Evolutionary conservation across 53 echinoderm and acorn worm genomes (phyloP).

Genomic region (Pentamera pediparva): DNA sequence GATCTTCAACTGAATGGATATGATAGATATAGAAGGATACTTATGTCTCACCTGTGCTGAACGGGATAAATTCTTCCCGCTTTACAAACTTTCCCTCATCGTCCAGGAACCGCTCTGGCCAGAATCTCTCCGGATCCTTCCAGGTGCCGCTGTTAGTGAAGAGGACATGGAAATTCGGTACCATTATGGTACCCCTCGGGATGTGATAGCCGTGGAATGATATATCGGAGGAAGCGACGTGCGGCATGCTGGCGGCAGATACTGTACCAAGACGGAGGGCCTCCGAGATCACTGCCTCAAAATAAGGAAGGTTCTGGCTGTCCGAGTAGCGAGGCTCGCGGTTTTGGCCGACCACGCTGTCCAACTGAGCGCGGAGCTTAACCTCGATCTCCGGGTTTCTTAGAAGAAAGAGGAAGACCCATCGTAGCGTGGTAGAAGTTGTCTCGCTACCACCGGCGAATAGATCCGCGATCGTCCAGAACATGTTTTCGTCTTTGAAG

Average conservation of each 20-base stretch:
- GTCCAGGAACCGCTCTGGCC: conserved; percentile 20
- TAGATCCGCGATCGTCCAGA: conserved; percentile 10
- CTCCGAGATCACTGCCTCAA: conserved; percentile 16
- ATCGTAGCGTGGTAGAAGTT: conserved; percentile 2
- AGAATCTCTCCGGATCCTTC: not conserved
- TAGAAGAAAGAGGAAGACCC: not conserved
- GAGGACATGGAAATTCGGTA: not conserved
- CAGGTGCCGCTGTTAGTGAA: not conserved
- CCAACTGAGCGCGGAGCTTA: not conserved
- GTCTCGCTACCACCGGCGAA: conserved; percentile 18
- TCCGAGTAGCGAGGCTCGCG: conserved; percentile 10
- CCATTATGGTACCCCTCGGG: not conserved
- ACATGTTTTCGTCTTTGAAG: conserved; percentile 14
- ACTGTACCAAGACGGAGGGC: conserved; percentile 17
- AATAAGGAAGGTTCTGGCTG: not conserved
- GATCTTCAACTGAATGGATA: no score
- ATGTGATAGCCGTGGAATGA: not conserved
- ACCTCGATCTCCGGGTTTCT: not conserved
- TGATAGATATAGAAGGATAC: no score
- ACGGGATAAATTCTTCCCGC: conserved; percentile 11
- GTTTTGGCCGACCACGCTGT: conserved; percentile 3
- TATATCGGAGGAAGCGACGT: not conserved
- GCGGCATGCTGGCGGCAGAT: not conserved
- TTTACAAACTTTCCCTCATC: conserved; percentile 2
- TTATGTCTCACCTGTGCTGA: conserved; percentile 6